A percentile compares a stretch with the other conserved stretches of the same genome.
These are phyloP conservation scores for Tragelaphus imberbis DNA, from an alignment of 2,113 vertebrate species.

Conservation along the genomic window DNA sequence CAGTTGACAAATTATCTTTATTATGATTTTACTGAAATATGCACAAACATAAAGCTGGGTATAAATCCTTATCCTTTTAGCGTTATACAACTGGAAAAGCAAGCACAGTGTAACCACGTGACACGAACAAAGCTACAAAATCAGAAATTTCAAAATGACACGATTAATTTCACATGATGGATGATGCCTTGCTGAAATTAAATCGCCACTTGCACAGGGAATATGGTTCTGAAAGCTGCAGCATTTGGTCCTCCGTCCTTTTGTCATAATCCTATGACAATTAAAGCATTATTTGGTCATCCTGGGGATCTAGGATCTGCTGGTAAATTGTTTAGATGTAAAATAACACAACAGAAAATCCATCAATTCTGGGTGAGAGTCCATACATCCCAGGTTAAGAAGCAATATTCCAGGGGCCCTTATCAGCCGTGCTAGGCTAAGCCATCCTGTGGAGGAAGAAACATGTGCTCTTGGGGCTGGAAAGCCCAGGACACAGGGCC, in stretches of 20 bases:
- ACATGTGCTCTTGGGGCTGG: not conserved
- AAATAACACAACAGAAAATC: not conserved
- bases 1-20: conserved; percentile 42
- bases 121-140: not conserved
- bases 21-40: conserved; percentile 20
- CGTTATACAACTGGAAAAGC: not conserved
- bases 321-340: not conserved
- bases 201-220: not conserved
- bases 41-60: not conserved
- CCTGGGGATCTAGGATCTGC: not conserved
- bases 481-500: not conserved
- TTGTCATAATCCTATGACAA: not conserved
- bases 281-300: not conserved
- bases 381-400: not conserved
- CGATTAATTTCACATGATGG: conserved; percentile 52
- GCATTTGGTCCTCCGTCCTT: not conserved
- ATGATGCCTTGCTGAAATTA: conserved; percentile 40
- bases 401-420: not conserved
- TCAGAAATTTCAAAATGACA: conserved; percentile 34
- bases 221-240: not conserved
- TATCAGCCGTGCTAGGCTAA: not conserved
- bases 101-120: not conserved
- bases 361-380: not conserved
- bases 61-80: not conserved
- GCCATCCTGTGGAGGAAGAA: not conserved